Base-by-base conservation (phyloP, 2,888 invertebrate species). In the Eilema caniola region DNA sequence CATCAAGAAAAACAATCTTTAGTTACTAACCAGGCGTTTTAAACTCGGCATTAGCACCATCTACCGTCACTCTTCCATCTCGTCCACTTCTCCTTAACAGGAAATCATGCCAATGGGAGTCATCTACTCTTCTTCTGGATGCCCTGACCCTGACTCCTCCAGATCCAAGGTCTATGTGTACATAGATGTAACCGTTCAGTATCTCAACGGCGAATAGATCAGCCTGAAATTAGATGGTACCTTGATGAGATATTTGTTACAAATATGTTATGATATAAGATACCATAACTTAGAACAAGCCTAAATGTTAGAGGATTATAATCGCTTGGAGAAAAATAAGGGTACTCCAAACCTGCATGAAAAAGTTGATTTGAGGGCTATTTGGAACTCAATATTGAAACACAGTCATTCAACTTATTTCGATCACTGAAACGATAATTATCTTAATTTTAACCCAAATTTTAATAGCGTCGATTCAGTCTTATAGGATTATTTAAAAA, bases 181-280 rank as follows among this genome's bases (percentile, higher is more conserved):
- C 97, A 93, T 98, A 99, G 77, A 99, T 97, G 90, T 99, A 98
- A 0, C 99, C 99, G 81, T 98, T 98, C 78, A 99, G 96, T 82
- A 99, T 96, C 92, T 99, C 99, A 81, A 99, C 97, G 2, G 99
- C 99, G 88, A 99, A 98, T 67, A 99, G 96, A 90, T 99, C 99
- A 66, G 97, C 97, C 97, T 98, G 95, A 41, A 90, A 91, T 71
- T 67, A 62, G 64, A 76, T 62, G 66, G 70, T 73, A 63, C 56
- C 33, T 24, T 70, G 79, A 82, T 83, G 83, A 83, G 70, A 74
- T 64, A 76, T 67, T 67, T 73, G 80, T 37, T n/a, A 23, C 24
- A 67, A 33, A 1, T 28, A 24, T 41, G 23, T 10, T 41, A 2
- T 20, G 1, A 47, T 47, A 20, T 53, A 11, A 1, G n/a, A 12